A percentile compares a stretch with the other conserved stretches of the same genome.
Evolutionary conservation across 1,140 invertebrate species (phyloP).

Genomic region (Drosophila baimaii): DNA sequence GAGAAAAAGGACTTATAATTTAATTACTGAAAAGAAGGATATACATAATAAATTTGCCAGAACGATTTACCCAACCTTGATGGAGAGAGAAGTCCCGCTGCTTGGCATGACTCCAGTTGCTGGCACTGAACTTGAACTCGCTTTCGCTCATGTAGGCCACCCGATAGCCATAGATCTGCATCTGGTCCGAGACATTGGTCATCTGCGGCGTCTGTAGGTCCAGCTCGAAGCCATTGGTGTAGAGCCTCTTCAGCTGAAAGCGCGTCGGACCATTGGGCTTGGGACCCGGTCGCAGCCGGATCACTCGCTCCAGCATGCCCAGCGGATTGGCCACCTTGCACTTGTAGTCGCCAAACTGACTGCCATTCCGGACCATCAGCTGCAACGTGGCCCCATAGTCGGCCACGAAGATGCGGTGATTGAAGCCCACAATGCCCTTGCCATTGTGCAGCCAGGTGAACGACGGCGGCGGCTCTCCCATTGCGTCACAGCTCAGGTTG

Average conservation of each 20-base stretch:
- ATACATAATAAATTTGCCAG: background rate
- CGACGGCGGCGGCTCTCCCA: slow-evolving; percentile 86
- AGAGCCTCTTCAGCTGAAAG: slow-evolving; percentile 78
- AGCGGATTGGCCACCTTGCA: slow-evolving; percentile 86
- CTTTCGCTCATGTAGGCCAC: slow-evolving; percentile 77
- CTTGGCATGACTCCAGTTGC: slow-evolving; percentile 82
- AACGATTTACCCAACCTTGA: slow-evolving; percentile 57
- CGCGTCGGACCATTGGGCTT: slow-evolving; percentile 84
- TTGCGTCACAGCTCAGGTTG: slow-evolving; percentile 87
- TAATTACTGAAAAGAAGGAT: background rate
- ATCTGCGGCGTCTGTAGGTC: slow-evolving; percentile 75
- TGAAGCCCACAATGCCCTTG: slow-evolving; percentile 75
- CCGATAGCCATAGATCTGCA: slow-evolving; percentile 81
- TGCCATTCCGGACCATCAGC: slow-evolving; percentile 84
- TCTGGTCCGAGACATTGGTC: slow-evolving; percentile 70
- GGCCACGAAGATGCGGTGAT: slow-evolving; percentile 83
- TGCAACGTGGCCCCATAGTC: slow-evolving; percentile 84
- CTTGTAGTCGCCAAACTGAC: slow-evolving; percentile 86
- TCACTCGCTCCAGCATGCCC: slow-evolving; percentile 85
- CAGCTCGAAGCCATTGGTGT: slow-evolving; percentile 82
- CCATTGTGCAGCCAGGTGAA: slow-evolving; percentile 86
- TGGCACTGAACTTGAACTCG: slow-evolving; percentile 73
- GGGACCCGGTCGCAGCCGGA: slow-evolving; percentile 85
- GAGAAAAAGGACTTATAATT: background rate
- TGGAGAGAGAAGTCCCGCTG: slow-evolving; percentile 75